Percentiles rank a stretch among this genome's conserved stretches.
These are phyloP conservation scores for Labeo rohita DNA, from an alignment of 2,113 vertebrate species.

Conservation along the genomic window DNA sequence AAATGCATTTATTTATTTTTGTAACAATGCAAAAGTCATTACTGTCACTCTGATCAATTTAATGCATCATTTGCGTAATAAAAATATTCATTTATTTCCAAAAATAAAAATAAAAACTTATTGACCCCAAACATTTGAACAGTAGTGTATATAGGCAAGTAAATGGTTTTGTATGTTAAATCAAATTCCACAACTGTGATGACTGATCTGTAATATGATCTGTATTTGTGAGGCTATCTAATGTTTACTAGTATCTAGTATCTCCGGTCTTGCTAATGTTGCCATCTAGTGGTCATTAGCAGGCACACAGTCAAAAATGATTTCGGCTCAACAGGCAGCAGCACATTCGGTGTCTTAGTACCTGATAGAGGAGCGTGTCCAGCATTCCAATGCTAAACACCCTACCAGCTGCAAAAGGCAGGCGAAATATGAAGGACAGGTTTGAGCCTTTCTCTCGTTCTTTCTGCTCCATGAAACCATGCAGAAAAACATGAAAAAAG, in stretches of 20 bases:
- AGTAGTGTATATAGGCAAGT: neutral
- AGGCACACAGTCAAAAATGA: neutral
- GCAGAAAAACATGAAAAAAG: constrained; percentile 39
- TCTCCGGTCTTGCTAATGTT: neutral
- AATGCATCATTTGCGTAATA: neutral
- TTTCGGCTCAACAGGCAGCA: neutral
- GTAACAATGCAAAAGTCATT: neutral
- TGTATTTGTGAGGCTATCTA: neutral
- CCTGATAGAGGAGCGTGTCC: constrained; percentile 84
- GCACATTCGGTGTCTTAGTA: constrained; percentile 47
- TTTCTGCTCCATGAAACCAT: constrained; percentile 69
- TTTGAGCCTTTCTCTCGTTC: constrained; percentile 83
- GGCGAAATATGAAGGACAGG: constrained; percentile 83
- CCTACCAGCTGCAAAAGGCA: constrained; percentile 82
- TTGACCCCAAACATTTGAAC: neutral
- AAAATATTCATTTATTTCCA: neutral
- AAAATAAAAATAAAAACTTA: neutral
- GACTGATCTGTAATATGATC: neutral
- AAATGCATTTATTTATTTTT: neutral
- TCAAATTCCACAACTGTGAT: neutral
- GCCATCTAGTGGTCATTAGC: neutral
- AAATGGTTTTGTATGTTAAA: neutral
- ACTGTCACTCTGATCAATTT: neutral
- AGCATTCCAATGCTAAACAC: constrained; percentile 85
- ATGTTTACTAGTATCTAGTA: neutral